These are phyloP conservation scores for Glareola pratincola DNA, from an alignment of 2,113 vertebrate genomes.

Conservation along the genomic window DNA sequence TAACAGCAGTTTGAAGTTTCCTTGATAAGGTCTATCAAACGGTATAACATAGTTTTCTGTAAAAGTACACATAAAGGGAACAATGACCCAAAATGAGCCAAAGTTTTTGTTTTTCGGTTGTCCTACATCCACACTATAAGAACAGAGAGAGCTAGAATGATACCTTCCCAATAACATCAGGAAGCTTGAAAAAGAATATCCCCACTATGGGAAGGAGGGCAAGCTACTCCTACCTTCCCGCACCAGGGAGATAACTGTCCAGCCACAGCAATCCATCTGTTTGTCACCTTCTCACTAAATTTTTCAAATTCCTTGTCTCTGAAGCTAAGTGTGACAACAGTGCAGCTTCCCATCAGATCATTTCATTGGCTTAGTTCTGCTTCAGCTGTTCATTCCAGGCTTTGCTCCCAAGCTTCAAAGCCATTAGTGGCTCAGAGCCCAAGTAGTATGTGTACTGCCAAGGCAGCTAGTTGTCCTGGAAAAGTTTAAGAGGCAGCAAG, in stretches of 20 bases:
- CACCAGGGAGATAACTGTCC: background rate
- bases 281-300: background rate
- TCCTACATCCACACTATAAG: background rate
- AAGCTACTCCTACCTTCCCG: background rate
- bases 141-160: background rate
- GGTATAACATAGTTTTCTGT: background rate
- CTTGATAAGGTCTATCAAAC: background rate
- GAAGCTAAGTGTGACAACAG: conserved; percentile 1
- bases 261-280: background rate
- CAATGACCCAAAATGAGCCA: background rate
- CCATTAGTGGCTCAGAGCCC: conserved; percentile 29
- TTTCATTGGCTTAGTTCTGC: conserved; percentile 31
- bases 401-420: conserved; percentile 43
- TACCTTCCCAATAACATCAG: background rate
- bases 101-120: background rate
- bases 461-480: conserved; percentile 10
- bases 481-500: background rate
- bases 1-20: background rate
- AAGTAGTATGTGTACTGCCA: conserved; percentile 8
- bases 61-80: background rate
- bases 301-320: background rate
- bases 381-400: conserved; percentile 47
- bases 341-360: conserved; percentile 10
- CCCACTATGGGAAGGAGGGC: background rate
- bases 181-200: background rate